Evolutionary conservation across 1,140 invertebrate species (phyloP), one percentile per base, ranked within the genome.

Genomic region (Ooceraea biroi): DNA sequence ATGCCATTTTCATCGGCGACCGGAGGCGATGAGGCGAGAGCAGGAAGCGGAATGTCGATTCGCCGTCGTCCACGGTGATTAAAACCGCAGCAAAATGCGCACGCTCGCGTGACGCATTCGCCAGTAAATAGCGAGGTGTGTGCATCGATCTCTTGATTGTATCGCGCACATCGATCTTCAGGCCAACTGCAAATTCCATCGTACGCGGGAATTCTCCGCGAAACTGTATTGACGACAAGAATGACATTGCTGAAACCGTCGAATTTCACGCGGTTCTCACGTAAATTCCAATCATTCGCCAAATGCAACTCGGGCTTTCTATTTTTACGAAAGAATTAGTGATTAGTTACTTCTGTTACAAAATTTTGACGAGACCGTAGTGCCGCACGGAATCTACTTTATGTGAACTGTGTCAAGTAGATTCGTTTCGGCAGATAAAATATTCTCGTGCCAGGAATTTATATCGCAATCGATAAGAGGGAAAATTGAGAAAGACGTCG

Each of bases 151-250:
- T 74, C 57, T 74, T 41, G n/a, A 12, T 74, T 46, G 27, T 30
- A 61, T 74, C 57, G 41, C 57, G n/a, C 41, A 41, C 41, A 22
- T 74, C 25, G 72, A 61, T 74, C 61, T 74, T 74, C 57, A 27
- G 36, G 25, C 41, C 22, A 48, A 30, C 72, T 48, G 17, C 41
- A 61, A n/a, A 74, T 61, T 58, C 41, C 61, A 17, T 10, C 41
- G 11, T 27, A 60, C 17, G 25, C 7, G 25, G n/a, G 61, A 74
- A 48, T 74, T 19, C 41, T 12, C 0, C 12, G 19, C 25, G 27
- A 25, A n/a, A 27, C 19, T 25, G 14, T 12, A 14, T n/a, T 25
- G 46, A 25, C 44, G 65, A 22, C 30, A 19, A 14, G 7, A 50
- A 19, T n/a, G 7, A 48, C 11, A 71, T 71, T 1, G 27, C 4